Conservation (phyloP, 2,113 vertebrate species). For the Varanus komodoensis region DNA sequence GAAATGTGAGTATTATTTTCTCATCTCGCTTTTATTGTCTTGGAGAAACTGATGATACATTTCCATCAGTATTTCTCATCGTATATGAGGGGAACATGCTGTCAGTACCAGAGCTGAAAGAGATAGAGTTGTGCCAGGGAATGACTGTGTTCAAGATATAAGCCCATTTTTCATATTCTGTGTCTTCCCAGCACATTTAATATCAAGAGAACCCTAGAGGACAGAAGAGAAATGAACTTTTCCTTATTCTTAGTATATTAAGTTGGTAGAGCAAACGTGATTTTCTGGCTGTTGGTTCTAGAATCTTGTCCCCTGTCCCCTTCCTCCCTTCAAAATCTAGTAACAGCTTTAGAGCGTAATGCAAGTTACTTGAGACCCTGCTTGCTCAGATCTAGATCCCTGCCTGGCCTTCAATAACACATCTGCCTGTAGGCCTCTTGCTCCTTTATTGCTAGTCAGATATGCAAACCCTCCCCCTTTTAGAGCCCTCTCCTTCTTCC, state of each 20-base stretch:
- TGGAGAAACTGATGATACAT: background rate
- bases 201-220: background rate
- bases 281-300: background rate
- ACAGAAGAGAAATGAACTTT: background rate
- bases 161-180: background rate
- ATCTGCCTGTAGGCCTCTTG: background rate
- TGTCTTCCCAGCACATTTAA: background rate
- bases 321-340: background rate
- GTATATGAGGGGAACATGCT: too few relatives aligned
- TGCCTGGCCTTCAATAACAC: background rate
- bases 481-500: background rate
- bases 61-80: background rate
- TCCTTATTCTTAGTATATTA: too few relatives aligned
- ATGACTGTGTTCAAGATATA: background rate
- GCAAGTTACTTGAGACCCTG: background rate
- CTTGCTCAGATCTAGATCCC: background rate
- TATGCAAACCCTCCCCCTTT: background rate
- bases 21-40: background rate
- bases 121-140: background rate
- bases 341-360: background rate
- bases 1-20: background rate
- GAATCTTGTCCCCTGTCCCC: background rate
- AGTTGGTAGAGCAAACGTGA: background rate
- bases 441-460: background rate
- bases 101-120: background rate